phyloP scores from a whole-genome alignment of 2,888 invertebrate genomes.

The Myathropa florea region DNA sequence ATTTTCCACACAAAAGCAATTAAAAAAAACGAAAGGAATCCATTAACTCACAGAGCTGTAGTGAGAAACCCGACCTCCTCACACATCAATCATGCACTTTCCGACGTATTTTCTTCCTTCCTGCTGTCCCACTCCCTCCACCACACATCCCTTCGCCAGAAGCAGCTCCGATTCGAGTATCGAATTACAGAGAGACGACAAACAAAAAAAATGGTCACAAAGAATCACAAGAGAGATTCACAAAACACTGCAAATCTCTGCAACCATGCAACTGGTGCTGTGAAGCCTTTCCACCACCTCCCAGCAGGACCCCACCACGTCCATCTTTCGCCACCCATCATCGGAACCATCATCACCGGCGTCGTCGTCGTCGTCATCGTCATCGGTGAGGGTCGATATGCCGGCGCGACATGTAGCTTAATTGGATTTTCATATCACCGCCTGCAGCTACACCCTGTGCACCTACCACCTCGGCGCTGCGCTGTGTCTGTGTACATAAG shows the following conservation, averaged over 20 bases:
- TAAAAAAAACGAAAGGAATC: conserved; percentile 24
- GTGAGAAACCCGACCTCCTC: conserved; percentile 1
- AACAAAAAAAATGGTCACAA: neutral
- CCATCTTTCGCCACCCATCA: conserved; percentile 10
- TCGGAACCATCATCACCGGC: conserved; percentile 11
- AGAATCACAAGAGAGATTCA: conserved; percentile 12
- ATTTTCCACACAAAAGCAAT: conserved; percentile 12
- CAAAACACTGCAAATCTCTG: conserved; percentile 16
- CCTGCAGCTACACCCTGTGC: neutral
- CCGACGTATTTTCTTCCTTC: conserved; percentile 7
- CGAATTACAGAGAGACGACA: conserved; percentile 11
- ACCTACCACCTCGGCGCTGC: neutral
- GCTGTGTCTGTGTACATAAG: neutral
- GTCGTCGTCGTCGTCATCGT: neutral
- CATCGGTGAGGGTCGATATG: conserved; percentile 13
- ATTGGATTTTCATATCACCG: conserved; percentile 45
- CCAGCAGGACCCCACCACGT: neutral
- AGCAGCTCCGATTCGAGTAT: conserved; percentile 12
- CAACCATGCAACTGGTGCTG: conserved; percentile 30
- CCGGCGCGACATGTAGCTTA: conserved; percentile 29
- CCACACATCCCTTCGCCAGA: neutral
- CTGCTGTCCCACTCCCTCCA: neutral
- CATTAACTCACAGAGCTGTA: conserved; percentile 10
- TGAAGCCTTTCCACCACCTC: neutral
- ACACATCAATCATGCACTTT: conserved; percentile 39